Conservation (phyloP, 2,888 invertebrate species). For the Gnatocerus cornutus region DNA sequence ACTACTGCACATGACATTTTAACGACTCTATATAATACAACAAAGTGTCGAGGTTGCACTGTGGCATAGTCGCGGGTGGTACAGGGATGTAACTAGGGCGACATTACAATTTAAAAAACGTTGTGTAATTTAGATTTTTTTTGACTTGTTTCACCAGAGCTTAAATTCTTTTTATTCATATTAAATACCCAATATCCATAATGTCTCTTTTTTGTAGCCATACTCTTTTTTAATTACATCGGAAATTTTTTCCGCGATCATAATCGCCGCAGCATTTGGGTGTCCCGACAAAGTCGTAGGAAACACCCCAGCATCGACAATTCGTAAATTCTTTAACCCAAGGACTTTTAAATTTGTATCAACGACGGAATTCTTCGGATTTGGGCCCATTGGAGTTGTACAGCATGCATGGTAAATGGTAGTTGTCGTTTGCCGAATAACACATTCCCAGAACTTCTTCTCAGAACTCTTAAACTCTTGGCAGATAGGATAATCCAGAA, state of each 20-base stretch:
- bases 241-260: too few relatives aligned
- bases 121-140: too few relatives aligned
- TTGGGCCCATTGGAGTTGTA: slow-evolving; percentile 74
- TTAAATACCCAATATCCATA: too few relatives aligned
- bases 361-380: slow-evolving; percentile 73
- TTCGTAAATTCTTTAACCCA: slow-evolving; percentile 74
- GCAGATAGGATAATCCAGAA: slow-evolving; percentile 73
- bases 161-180: too few relatives aligned
- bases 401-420: slow-evolving; percentile 71
- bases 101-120: too few relatives aligned
- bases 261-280: slow-evolving; percentile 39
- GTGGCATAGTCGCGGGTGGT: too few relatives aligned
- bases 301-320: slow-evolving; percentile 79
- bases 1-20: too few relatives aligned
- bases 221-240: slow-evolving; percentile 44
- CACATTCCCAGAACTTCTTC: slow-evolving; percentile 72
- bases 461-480: slow-evolving; percentile 62
- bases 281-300: slow-evolving; percentile 74
- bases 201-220: neutral
- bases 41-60: too few relatives aligned
- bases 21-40: too few relatives aligned
- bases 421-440: neutral
- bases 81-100: too few relatives aligned
- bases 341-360: slow-evolving; percentile 76
- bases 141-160: too few relatives aligned